These are phyloP conservation scores for Penelope pileata DNA, from an alignment of 2,113 vertebrate genomes.

Conservation along the genomic window DNA sequence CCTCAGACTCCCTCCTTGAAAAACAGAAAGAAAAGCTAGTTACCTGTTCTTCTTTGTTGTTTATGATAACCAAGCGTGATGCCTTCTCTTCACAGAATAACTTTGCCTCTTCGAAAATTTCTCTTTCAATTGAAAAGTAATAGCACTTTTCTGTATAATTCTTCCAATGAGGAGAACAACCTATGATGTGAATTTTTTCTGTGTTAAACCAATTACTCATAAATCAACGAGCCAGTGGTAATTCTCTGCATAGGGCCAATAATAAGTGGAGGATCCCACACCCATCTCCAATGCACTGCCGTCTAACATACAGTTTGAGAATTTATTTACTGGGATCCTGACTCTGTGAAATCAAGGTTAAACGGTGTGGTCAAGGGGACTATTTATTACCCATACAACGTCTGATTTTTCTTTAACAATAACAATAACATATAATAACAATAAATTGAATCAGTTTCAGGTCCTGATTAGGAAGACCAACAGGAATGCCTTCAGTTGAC, in stretches of 20 bases:
- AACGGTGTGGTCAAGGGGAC: not conserved
- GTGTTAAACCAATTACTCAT: not conserved
- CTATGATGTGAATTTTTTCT: slow-evolving; percentile 67
- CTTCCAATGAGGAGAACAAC: slow-evolving; percentile 86
- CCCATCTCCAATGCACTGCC: not conserved
- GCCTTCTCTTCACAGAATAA: slow-evolving; percentile 80
- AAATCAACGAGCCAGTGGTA: rapidly evolving
- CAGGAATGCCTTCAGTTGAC: not conserved
- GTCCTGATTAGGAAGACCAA: not conserved
- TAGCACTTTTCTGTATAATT: slow-evolving; percentile 90
- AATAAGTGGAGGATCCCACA: not conserved
- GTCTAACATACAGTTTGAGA: not conserved
- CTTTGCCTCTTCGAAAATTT: slow-evolving; percentile 87
- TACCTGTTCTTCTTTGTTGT: slow-evolving; percentile 91
- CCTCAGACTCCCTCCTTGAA: not conserved
- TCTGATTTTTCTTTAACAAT: not conserved
- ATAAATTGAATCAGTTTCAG: not conserved
- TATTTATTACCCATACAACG: not conserved
- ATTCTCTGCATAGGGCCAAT: not conserved
- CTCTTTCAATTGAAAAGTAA: slow-evolving; percentile 86
- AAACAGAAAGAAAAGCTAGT: not conserved
- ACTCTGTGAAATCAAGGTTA: not conserved
- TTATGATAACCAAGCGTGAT: slow-evolving; percentile 87
- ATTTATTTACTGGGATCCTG: not conserved
- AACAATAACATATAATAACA: too few relatives aligned